Percentiles rank a stretch among this genome's conserved stretches.
Evolutionary conservation across 2,797 vertebrate genomes (phyloP).

Genomic region (Mus caroli): DNA sequence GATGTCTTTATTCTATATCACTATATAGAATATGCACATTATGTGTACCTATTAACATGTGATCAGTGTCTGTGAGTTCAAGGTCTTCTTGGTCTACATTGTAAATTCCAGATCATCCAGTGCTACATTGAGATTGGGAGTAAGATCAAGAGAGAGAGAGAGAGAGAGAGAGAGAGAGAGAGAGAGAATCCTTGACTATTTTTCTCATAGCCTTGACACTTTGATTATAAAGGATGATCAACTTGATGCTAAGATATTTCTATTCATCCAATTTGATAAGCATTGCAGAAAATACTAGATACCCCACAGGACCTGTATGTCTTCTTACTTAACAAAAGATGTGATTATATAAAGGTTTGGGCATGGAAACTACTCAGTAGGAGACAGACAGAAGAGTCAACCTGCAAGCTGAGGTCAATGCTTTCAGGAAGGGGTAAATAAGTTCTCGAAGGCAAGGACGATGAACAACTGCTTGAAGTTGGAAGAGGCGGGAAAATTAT

Average conservation of each 20-base stretch:
- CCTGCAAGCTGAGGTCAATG: background rate
- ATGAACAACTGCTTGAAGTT: background rate
- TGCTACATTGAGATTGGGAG: background rate
- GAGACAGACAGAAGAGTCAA: background rate
- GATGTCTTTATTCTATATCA: background rate
- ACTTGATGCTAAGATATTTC: background rate
- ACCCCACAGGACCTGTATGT: background rate
- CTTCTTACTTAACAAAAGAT: background rate
- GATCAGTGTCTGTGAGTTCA: background rate
- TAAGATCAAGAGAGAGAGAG: background rate
- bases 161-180: background rate
- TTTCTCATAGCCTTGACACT: background rate
- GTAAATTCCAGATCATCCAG: background rate
- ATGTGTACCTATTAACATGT: background rate
- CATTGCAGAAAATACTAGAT: background rate
- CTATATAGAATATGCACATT: background rate
- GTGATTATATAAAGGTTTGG: background rate
- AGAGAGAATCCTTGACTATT: background rate
- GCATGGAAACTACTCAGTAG: background rate
- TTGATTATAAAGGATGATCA: background rate
- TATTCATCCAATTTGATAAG: background rate
- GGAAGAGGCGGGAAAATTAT: background rate
- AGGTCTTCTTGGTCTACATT: background rate
- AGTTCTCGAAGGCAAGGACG: background rate
- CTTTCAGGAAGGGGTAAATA: background rate